Percentiles rank a stretch among this genome's conserved stretches.
Evolutionary conservation across 2,113 vertebrate species (phyloP).

Genomic region (Oryzias celebensis): DNA sequence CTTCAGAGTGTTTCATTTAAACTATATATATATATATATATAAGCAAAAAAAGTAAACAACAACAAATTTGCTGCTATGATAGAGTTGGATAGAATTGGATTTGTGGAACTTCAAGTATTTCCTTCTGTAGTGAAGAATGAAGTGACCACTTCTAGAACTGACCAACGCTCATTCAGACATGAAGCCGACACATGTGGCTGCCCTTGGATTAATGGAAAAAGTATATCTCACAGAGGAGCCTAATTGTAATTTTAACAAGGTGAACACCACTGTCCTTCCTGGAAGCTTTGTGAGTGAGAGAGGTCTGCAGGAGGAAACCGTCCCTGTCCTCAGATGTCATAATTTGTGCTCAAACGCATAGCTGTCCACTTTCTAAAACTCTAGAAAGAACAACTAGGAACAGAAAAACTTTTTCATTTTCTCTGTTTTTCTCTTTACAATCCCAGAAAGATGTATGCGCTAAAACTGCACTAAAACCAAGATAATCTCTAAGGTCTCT

Average conservation of each 20-base stretch:
- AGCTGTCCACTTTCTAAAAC: neutral
- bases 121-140: neutral
- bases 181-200: conserved; percentile 2
- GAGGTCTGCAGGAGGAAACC: neutral
- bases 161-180: neutral
- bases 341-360: neutral
- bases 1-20: conserved; percentile 24
- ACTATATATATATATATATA: conserved; percentile 8
- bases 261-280: conserved; percentile 4
- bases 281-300: conserved; percentile 15
- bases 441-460: neutral
- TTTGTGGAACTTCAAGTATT: no score
- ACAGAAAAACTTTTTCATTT: neutral
- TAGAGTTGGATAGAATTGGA: no score
- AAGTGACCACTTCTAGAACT: neutral
- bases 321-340: neutral
- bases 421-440: neutral
- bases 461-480: no score
- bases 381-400: neutral
- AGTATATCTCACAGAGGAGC: neutral
- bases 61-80: neutral
- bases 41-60: neutral
- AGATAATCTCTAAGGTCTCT: neutral
- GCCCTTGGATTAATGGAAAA: conserved; percentile 6
- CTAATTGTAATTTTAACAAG: neutral